A percentile compares a stretch with the other conserved stretches of the same genome.
phyloP scores from a whole-genome alignment of 2,888 invertebrate species.

The Drosophila flavopinicola region DNA sequence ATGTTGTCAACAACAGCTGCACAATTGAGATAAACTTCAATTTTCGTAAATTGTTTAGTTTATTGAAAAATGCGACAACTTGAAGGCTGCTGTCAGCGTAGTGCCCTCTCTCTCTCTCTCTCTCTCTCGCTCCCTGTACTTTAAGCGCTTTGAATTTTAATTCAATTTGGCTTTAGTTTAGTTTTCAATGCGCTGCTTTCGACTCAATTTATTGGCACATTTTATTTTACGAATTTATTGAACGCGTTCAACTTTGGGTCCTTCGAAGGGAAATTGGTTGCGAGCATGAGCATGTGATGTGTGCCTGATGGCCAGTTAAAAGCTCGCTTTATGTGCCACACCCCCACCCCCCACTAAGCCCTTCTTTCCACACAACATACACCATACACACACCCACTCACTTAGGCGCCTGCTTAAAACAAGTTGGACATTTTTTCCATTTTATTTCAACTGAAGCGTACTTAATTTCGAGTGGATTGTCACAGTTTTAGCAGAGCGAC shows the following conservation, averaged over 20 bases:
- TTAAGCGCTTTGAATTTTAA: slow-evolving; percentile 77
- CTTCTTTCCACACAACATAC: background rate
- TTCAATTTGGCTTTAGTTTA: slow-evolving; percentile 77
- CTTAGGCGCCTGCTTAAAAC: slow-evolving; percentile 10
- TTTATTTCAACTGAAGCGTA: slow-evolving; percentile 17
- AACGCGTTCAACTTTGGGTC: slow-evolving; percentile 53
- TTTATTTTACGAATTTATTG: slow-evolving; percentile 77
- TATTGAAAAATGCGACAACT: slow-evolving; percentile 80
- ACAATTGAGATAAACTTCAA: slow-evolving; percentile 82
- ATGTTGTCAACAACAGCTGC: slow-evolving; percentile 81
- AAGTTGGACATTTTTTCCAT: slow-evolving; percentile 9
- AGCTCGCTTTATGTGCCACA: slow-evolving; percentile 44
- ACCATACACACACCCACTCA: too few species aligned
- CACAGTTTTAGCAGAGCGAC: slow-evolving; percentile 3
- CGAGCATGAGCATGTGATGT: slow-evolving; percentile 30
- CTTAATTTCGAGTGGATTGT: slow-evolving; percentile 36
- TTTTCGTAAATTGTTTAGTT: slow-evolving; percentile 81
- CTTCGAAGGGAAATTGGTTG: slow-evolving; percentile 35
- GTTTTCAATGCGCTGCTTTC: slow-evolving; percentile 45
- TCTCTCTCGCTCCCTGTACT: slow-evolving; percentile 11
- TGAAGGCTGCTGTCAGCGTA: slow-evolving; percentile 62
- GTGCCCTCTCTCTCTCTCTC: background rate
- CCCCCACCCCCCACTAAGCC: background rate
- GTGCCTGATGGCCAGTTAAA: slow-evolving; percentile 59
- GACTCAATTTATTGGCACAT: slow-evolving; percentile 74